Evolutionary conservation across 1,140 invertebrate genomes (phyloP), one percentile per base, ranked within the genome.

Genomic region (Bilobella aurantiaca): DNA sequence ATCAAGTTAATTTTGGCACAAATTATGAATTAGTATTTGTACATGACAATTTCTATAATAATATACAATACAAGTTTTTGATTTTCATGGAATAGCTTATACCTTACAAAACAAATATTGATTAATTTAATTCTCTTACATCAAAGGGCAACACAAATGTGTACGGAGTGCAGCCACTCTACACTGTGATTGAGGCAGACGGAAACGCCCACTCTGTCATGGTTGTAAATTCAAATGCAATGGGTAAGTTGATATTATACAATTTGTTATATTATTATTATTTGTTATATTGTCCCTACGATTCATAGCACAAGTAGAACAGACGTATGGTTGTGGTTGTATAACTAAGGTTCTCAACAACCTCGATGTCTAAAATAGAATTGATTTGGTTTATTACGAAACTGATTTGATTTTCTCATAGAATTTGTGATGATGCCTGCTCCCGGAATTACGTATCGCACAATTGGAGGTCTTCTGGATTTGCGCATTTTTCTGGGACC

Each of bases 401-500:
- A n/a, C n/a, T n/a, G n/a, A n/a, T n/a, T n/a, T n/a, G n/a, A n/a
- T n/a, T n/a, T n/a, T n/a, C n/a, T 53, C 47, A 1, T 25, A 65
- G 64, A 68, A 60, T 67, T 57, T 34, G 66, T 32, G 63, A 70
- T 73, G 68, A 69, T 47, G 56, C 73, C 74, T 5, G 34, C 57
- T 18, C 74, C 76, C 14, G 74, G 70, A 21, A 63, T 77, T 14
- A 73, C 74, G 0, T 74, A 75, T 53, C 63, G 72, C 31, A 71
- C 73, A 1, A 73, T 76, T 27, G 77, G 77, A 23, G 77, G 77
- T 8, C 68, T 77, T 23, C 57, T 81, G 0, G 80, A 82, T 66
- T 68, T 82, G 28, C 81, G 76, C 63, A 71, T 81, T 37, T 77
- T 81, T 66, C 73, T 79, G 2, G 80, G 80, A 23, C 78, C 79